phyloP scores from a whole-genome alignment of 2,113 vertebrate species.

The Bettongia penicillata region DNA sequence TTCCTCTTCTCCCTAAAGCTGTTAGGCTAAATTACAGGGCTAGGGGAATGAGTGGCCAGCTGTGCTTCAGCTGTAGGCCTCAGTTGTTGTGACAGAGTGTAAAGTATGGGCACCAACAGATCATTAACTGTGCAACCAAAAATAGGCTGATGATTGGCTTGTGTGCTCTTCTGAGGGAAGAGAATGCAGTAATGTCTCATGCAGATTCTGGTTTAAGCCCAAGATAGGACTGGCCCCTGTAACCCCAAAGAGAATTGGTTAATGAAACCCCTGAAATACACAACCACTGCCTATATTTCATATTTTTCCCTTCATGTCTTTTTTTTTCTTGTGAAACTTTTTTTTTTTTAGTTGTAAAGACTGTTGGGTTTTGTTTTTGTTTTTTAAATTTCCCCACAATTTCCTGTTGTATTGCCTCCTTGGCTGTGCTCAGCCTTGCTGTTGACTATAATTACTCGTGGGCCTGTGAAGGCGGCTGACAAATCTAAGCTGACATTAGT shows the following conservation, averaged over 20 bases:
- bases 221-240: conserved; percentile 44
- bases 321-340: conserved; percentile 38
- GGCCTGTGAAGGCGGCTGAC: conserved; percentile 49
- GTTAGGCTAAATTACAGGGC: conserved; percentile 84
- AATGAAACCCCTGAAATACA: rapidly evolving
- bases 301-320: neutral
- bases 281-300: neutral
- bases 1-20: conserved; percentile 82
- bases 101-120: conserved; percentile 76
- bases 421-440: conserved; percentile 50
- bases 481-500: conserved; percentile 66
- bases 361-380: conserved; percentile 72
- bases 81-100: conserved; percentile 78
- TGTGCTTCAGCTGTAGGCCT: conserved; percentile 80
- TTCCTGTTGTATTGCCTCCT: conserved; percentile 67
- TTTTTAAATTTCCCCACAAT: conserved; percentile 68
- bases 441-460: conserved; percentile 58
- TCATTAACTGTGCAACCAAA: conserved; percentile 75
- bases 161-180: conserved; percentile 40
- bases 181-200: conserved; percentile 14
- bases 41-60: conserved; percentile 73
- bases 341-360: conserved; percentile 55
- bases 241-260: neutral
- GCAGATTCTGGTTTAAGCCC: conserved; percentile 53
- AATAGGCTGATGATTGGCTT: conserved; percentile 77